Conservation (phyloP, 1,140 invertebrate species). For the Drosophila mauritiana region DNA sequence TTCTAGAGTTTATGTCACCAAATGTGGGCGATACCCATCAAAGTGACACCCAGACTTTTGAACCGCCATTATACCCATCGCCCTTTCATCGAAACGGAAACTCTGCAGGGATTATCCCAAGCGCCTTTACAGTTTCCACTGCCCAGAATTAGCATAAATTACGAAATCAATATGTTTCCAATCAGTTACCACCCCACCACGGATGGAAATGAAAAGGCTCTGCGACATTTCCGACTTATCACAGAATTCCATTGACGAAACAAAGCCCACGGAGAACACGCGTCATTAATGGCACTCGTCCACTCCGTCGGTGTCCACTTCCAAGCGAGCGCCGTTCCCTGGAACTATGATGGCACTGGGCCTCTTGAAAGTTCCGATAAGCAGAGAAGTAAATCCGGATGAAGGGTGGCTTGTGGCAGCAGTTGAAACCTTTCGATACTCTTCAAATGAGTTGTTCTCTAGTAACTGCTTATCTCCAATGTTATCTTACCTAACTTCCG, state of each 20-base stretch:
- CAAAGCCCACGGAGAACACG: constrained; percentile 26
- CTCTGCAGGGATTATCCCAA: constrained; percentile 8
- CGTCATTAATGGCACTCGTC: constrained; percentile 39
- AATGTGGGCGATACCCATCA: constrained; percentile 16
- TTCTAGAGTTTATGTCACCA: constrained; percentile 25
- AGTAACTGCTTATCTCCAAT: too few relatives aligned
- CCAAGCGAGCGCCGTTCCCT: constrained; percentile 9
- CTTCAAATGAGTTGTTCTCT: background rate
- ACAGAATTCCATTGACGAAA: constrained; percentile 33
- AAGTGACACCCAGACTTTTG: constrained; percentile 18
- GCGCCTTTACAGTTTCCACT: constrained; percentile 54
- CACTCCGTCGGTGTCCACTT: constrained; percentile 31
- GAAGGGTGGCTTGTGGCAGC: background rate
- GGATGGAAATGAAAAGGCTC: constrained; percentile 25
- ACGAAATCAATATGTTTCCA: constrained; percentile 45
- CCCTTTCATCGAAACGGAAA: background rate
- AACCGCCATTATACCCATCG: constrained; percentile 6
- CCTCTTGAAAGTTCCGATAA: constrained; percentile 8
- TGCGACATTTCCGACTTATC: constrained; percentile 32
- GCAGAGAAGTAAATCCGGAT: background rate
- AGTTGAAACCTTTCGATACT: background rate
- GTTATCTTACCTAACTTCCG: too few relatives aligned
- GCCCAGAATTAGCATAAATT: constrained; percentile 63
- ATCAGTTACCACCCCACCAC: background rate
- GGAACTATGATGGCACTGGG: constrained; percentile 12